These are phyloP conservation scores for Myathropa florea DNA, from an alignment of 2,888 invertebrate species.

Conservation along the genomic window DNA sequence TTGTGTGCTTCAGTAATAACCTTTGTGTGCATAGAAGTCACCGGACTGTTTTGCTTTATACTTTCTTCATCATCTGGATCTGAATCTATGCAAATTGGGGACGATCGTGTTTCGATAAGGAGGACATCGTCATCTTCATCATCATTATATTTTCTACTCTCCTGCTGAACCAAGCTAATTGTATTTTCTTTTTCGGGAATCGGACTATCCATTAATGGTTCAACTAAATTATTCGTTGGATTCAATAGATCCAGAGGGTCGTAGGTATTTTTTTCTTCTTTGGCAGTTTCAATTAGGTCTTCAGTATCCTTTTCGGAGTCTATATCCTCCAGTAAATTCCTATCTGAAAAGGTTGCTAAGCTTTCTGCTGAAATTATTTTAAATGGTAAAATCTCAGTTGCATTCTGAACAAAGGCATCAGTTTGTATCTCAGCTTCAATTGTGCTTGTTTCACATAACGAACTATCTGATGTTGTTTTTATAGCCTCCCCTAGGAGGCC, in stretches of 20 bases:
- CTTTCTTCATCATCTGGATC: conserved; percentile 72
- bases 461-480: background rate
- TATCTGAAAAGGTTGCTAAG: conserved; percentile 23
- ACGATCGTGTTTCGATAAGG: conserved; percentile 73
- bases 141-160: conserved; percentile 9
- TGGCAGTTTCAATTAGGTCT: background rate
- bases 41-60: background rate
- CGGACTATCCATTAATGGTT: background rate
- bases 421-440: conserved; percentile 8
- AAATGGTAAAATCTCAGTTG: conserved; percentile 29
- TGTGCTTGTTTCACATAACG: background rate
- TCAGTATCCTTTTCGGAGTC: conserved; percentile 4
- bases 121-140: conserved; percentile 73
- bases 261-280: conserved; percentile 26
- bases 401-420: conserved; percentile 28
- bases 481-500: background rate
- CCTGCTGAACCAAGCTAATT: background rate
- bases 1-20: conserved; percentile 1
- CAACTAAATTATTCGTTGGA: background rate
- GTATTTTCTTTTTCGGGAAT: conserved; percentile 8
- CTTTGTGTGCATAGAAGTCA: background rate
- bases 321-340: background rate
- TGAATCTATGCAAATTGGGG: conserved; percentile 74
- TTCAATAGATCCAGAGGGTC: conserved; percentile 41
- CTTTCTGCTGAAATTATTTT: conserved; percentile 61